Evolutionary conservation across 2,888 invertebrate species (phyloP), one percentile per base, ranked within the genome.

Genomic region (Orchesella flavescens): DNA sequence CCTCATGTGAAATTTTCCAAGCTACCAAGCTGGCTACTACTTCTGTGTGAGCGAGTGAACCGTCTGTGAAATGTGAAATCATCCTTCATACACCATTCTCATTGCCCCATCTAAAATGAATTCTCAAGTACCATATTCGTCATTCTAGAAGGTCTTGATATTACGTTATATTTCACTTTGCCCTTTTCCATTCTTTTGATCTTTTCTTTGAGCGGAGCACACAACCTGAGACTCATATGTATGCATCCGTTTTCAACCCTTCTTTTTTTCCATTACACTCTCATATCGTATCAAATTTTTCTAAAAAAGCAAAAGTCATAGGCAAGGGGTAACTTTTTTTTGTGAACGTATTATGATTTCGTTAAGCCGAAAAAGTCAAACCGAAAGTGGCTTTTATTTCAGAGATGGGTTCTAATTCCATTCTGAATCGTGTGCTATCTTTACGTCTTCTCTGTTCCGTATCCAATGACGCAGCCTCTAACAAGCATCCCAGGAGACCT

Each of bases 291-390:
- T 53, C 44, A 66, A 10, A 1, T 61, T 44, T 66, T 66, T 76
- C 49, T 69, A 57, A 68, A 69, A 17, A 77, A 23, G 59, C 34
- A 24, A 34, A 43, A 66, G 44, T 21, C 53, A 17, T 59, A 69
- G 34, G 13, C 43, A 59, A 23, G 49, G 57, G 68, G 24, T 21
- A 21, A 76, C 24, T 69, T 57, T 43, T 53, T 44, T 55, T 55
- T 55, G n/a, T 76, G 46, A n/a, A 57, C 69, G 55, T 57, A 69
- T 77, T 76, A 76, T 76, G 69, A 77, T 69, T 69, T 49, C 69
- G 77, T 69, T 57, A 77, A 77, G 46, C 68, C 68, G 78, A 71
- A 78, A 78, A 78, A 78, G 78, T 78, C 78, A 78, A 69, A 69
- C 69, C 69, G 69, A 71, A 78, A 77, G 74, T 74, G 74, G 74